Base-by-base conservation (phyloP, 2,113 vertebrate genomes). In the pig (Sus scrofa) region DNA sequence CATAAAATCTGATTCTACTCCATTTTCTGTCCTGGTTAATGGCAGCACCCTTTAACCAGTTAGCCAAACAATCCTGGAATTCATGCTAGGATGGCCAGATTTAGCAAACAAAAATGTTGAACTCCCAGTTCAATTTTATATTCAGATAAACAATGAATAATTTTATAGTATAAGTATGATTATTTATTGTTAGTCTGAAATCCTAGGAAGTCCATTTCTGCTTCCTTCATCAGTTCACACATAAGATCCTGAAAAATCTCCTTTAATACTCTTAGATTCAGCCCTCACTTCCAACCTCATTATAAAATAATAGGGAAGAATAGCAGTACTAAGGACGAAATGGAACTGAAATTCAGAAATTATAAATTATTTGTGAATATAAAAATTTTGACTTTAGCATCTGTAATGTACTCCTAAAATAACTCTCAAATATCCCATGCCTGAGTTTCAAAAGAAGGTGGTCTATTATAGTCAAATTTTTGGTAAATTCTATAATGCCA, bases 181-280 rank as follows among this genome's bases (percentile, higher is more conserved):
- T 67, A 56, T 34, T 86, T 73, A 44, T 24, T 93, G 19, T 77
- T 88, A 70, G 37, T 62, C 12, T 88, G 9, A 96, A 85, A 91
- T 75, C 44, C 44, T 44, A 44, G 44, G 44, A 44, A 44, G 52
- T 22, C 26, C 18, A 30, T 18, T 62, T 34, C 19, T 63, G 2
- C 7, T 65, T 56, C 32, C n/a, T 34, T 37, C 26, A 1, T 86
- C 22, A 13, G 2, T 60, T 74, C 73, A 86, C 30, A 37, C 27
- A 13, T 10, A 39, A 30, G 11, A 27, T 34, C 63, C 24, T 71
- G 20, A 67, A 67, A 13, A 15, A 8, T 92, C 32, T 70, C 24
- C 44, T 39, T 62, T 54, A 54, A 24, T 18, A 37, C 20, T 50
- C 20, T 79, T 62, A 7, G 22, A 12, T 65, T 9, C 8, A 85